A percentile compares a stretch with the other conserved stretches of the same genome.
Evolutionary conservation across 2,113 vertebrate species (phyloP).

Genomic region (Rhinichthys klamathensis): DNA sequence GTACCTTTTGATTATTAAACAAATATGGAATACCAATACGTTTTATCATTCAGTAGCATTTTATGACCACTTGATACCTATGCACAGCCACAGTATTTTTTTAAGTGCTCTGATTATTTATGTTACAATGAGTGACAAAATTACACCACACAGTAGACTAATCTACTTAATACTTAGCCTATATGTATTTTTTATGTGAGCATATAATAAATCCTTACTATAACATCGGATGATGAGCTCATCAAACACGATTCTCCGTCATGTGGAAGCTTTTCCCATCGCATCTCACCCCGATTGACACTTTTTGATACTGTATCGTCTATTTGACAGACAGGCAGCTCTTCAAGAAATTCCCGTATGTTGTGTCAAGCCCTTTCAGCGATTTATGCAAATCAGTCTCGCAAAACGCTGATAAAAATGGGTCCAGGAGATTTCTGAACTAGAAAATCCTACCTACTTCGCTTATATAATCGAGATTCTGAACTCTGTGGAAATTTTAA

Average conservation of each 20-base stretch:
- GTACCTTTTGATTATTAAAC: background rate
- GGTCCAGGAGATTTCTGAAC: background rate
- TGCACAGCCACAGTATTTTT: background rate
- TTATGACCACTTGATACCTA: background rate
- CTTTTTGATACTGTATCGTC: background rate
- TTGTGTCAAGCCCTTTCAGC: background rate
- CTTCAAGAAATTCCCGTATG: background rate
- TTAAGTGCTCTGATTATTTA: background rate
- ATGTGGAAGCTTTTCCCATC: background rate
- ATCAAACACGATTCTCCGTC: background rate
- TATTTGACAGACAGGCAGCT: too few relatives aligned
- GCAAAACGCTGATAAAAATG: background rate
- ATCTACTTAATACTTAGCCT: too few relatives aligned
- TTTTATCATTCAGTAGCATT: background rate
- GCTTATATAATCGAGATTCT: background rate
- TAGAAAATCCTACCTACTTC: background rate
- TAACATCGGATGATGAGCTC: background rate
- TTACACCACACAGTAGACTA: background rate
- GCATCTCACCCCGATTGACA: background rate
- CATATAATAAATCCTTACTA: background rate
- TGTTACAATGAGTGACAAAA: background rate
- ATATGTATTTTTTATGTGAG: background rate
- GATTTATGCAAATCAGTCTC: constrained; percentile 20
- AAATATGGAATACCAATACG: background rate
- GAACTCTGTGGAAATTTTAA: background rate